Evolutionary conservation across 2,888 invertebrate species (phyloP).

Genomic region (Idaea straminata): DNA sequence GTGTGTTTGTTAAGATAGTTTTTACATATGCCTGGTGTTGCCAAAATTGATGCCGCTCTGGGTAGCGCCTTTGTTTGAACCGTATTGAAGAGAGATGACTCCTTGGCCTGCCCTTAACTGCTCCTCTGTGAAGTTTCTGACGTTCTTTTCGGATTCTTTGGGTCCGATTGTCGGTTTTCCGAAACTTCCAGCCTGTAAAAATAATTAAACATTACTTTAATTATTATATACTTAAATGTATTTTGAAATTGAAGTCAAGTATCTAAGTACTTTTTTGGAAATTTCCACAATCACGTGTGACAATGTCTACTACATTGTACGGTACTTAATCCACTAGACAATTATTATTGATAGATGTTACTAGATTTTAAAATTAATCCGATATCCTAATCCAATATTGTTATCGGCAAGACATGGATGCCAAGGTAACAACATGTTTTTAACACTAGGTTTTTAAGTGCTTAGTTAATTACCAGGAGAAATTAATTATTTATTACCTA

Average conservation of each 20-base stretch:
- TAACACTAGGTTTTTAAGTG: not conserved
- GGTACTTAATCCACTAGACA: not conserved
- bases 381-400: not conserved
- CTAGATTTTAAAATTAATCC: not conserved
- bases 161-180: constrained; percentile 96
- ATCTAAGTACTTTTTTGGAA: not conserved
- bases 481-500: no score
- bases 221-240: no score
- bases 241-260: not conserved
- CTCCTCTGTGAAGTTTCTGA: constrained; percentile 95
- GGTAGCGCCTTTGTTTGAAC: constrained; percentile 98
- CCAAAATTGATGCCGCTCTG: constrained; percentile 98
- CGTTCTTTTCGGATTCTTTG: constrained; percentile 97
- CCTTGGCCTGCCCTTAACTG: constrained; percentile 95
- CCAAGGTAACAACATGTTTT: not conserved
- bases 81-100: constrained; percentile 96
- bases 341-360: not conserved
- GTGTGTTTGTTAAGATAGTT: constrained; percentile 10
- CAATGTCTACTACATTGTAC: not conserved
- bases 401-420: not conserved
- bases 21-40: constrained; percentile 97
- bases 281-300: not conserved
- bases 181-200: constrained; percentile 85
- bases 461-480: no score
- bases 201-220: no score